phyloP scores from a whole-genome alignment of 2,113 vertebrate genomes.

The Corythornis cristatus region DNA sequence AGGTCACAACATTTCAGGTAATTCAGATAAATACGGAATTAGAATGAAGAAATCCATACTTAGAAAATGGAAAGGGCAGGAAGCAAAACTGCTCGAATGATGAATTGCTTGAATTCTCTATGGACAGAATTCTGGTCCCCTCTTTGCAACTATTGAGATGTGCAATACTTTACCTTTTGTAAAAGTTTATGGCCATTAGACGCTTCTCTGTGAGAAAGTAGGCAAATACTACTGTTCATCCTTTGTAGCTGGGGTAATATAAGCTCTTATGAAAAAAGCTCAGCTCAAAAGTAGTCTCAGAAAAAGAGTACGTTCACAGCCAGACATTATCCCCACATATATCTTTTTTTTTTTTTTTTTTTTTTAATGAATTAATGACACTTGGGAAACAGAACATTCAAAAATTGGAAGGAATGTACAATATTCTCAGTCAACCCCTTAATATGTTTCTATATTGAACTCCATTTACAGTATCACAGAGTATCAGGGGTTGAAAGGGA shows the following conservation, averaged over 20 bases:
- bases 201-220: background rate
- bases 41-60: background rate
- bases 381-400: background rate
- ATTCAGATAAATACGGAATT: background rate
- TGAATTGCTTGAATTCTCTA: too few relatives aligned
- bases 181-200: background rate
- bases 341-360: background rate
- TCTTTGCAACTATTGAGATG: background rate
- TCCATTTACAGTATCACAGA: background rate
- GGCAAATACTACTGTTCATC: background rate
- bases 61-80: background rate
- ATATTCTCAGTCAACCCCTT: background rate
- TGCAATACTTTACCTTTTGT: background rate
- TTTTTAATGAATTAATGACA: background rate
- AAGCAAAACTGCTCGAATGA: background rate
- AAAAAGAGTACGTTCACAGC: background rate
- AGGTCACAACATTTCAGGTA: background rate
- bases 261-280: background rate
- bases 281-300: background rate
- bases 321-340: background rate
- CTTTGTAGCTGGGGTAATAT: background rate
- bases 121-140: background rate
- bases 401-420: conserved; percentile 38
- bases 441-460: conserved; percentile 29
- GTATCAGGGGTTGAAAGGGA: too few relatives aligned